Evolutionary conservation across 2,888 invertebrate genomes (phyloP).

Genomic region (Rhyacophila evoluta): DNA sequence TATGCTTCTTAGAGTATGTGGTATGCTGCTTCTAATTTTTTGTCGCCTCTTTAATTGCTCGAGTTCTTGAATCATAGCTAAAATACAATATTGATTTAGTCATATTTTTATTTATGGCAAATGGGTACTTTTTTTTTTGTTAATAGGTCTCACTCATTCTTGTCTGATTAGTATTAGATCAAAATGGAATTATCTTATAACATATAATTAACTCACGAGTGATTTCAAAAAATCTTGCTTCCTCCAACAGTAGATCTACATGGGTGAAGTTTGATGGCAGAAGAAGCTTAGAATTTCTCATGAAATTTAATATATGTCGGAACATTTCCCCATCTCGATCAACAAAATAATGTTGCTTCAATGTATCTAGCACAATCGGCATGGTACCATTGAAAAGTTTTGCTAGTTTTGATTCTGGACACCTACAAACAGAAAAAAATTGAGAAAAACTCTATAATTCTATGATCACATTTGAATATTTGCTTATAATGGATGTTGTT

Average conservation of each 20-base stretch:
- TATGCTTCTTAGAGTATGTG: not conserved
- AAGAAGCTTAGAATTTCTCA: constrained; percentile 89
- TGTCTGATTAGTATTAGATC: too few relatives aligned
- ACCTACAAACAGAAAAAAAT: constrained; percentile 72
- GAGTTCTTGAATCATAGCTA: constrained; percentile 8
- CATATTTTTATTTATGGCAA: too few relatives aligned
- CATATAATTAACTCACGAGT: constrained; percentile 82
- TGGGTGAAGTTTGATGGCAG: constrained; percentile 90
- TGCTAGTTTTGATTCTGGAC: constrained; percentile 91
- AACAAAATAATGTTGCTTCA: constrained; percentile 99
- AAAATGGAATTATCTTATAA: too few relatives aligned
- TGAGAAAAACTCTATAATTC: too few relatives aligned
- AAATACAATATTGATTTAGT: too few relatives aligned
- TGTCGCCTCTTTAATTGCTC: constrained; percentile 5
- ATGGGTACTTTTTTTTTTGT: too few relatives aligned
- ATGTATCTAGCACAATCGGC: constrained; percentile 93
- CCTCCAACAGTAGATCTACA: constrained; percentile 88
- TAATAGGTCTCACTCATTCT: too few relatives aligned
- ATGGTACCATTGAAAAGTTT: constrained; percentile 95
- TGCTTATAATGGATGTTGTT: too few relatives aligned
- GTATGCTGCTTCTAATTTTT: not conserved
- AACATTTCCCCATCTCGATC: constrained; percentile 99
- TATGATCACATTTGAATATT: too few relatives aligned
- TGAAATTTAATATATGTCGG: constrained; percentile 95
- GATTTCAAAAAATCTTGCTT: constrained; percentile 92